These are phyloP conservation scores for Drosophila neonasuta DNA, from an alignment of 2,888 invertebrate genomes.

Conservation along the genomic window DNA sequence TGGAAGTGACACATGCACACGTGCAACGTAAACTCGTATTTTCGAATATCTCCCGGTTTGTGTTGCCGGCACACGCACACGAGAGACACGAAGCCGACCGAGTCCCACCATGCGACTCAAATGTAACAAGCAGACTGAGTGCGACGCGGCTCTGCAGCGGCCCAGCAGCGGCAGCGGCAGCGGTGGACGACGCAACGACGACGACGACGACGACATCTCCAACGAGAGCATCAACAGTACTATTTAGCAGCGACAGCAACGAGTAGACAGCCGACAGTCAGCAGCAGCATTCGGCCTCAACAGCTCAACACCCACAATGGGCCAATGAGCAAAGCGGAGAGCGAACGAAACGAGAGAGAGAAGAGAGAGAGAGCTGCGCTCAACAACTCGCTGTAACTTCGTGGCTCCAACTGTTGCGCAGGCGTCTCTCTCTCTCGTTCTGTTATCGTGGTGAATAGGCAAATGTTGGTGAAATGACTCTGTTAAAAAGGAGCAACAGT, in stretches of 20 bases:
- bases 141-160: slow-evolving; percentile 26
- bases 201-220: slow-evolving; percentile 4
- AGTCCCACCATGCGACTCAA: slow-evolving; percentile 61
- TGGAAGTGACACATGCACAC: slow-evolving; percentile 36
- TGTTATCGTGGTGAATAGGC: slow-evolving; percentile 44
- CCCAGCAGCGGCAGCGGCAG: slow-evolving; percentile 27
- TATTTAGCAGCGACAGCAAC: slow-evolving; percentile 15
- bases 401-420: slow-evolving; percentile 48
- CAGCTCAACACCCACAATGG: slow-evolving; percentile 17
- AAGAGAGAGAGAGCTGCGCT: slow-evolving; percentile 14
- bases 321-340: slow-evolving; percentile 52
- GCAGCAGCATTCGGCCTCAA: slow-evolving; percentile 17
- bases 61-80: slow-evolving; percentile 49
- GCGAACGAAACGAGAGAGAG: not conserved
- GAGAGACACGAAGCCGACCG: slow-evolving; percentile 57
- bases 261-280: slow-evolving; percentile 53
- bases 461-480: slow-evolving; percentile 30
- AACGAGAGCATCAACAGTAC: slow-evolving; percentile 8
- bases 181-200: not conserved
- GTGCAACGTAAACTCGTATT: slow-evolving; percentile 56
- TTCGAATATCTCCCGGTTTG: slow-evolving; percentile 39
- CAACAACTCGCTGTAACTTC: slow-evolving; percentile 36
- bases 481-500: slow-evolving; percentile 63
- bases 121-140: slow-evolving; percentile 71
- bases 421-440: slow-evolving; percentile 29